These are phyloP conservation scores for Sceloporus tristichus DNA, from an alignment of 2,113 vertebrate species.

Conservation along the genomic window DNA sequence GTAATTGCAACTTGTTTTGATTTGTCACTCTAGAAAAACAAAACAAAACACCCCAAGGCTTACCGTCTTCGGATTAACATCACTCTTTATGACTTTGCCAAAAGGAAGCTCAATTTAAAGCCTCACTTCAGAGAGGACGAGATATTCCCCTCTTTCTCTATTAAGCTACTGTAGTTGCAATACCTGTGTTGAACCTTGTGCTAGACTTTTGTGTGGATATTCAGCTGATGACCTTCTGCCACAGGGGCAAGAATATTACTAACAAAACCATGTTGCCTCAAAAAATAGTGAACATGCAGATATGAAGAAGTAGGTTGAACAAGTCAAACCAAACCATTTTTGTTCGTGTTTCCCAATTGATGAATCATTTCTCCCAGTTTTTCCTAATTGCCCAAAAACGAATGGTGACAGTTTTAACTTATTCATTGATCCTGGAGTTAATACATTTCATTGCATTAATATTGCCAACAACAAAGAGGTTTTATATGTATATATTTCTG, in stretches of 20 bases:
- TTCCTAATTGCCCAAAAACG: conserved; percentile 31
- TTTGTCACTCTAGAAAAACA: neutral
- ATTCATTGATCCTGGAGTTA: conserved; percentile 63
- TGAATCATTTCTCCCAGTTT: neutral
- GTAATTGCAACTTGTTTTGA: neutral
- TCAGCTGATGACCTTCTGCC: conserved; percentile 57
- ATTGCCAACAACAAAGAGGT: conserved; percentile 54
- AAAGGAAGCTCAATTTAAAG: conserved; percentile 57
- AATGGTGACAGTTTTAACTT: conserved; percentile 60
- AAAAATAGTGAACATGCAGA: conserved; percentile 29
- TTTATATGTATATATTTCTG: conserved; percentile 41
- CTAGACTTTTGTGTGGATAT: conserved; percentile 61
- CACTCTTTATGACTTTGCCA: conserved; percentile 68
- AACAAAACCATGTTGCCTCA: conserved; percentile 35
- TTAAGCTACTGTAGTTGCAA: neutral
- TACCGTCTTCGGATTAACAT: conserved; percentile 23
- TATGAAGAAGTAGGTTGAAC: conserved; percentile 28
- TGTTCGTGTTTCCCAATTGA: neutral
- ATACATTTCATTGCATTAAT: conserved; percentile 64
- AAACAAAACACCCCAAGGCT: conserved; percentile 15
- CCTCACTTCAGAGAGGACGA: conserved; percentile 60
- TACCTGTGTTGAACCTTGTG: conserved; percentile 56
- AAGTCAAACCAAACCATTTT: conserved; percentile 17
- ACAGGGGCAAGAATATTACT: conserved; percentile 49
- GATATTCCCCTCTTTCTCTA: neutral